Conservation (phyloP, 2,888 invertebrate genomes). For the Protonemura montana region DNA sequence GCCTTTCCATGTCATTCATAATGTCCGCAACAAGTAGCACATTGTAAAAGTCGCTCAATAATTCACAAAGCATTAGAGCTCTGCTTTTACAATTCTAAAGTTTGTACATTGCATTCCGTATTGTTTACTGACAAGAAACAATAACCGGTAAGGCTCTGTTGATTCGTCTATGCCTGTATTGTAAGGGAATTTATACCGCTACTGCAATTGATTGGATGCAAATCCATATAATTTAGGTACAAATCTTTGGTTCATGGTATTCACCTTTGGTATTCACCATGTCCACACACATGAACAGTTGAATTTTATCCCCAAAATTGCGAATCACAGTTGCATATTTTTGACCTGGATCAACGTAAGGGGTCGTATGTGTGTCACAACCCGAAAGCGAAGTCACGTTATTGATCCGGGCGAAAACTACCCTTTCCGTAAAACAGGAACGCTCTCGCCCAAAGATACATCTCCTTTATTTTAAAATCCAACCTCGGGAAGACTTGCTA, state of each 20-base stretch:
- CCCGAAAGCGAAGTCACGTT: not conserved
- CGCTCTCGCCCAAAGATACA: not conserved
- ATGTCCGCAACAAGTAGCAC: not conserved
- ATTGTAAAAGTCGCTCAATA: not conserved
- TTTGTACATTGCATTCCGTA: not conserved
- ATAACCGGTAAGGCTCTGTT: not conserved
- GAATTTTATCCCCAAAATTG: not conserved
- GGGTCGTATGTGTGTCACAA: conserved; percentile 12
- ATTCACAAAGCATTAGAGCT: not conserved
- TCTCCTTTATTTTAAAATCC: not conserved
- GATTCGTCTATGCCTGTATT: not conserved
- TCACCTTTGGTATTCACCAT: no score
- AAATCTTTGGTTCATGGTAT: no score
- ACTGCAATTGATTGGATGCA: not conserved
- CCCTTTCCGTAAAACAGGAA: conserved; percentile 12
- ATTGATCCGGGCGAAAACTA: not conserved
- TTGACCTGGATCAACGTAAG: not conserved
- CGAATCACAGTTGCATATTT: not conserved
- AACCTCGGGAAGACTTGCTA: no score
- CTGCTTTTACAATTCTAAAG: not conserved
- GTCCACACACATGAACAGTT: not conserved
- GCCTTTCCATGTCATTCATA: not conserved
- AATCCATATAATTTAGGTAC: not conserved
- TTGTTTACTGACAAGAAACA: not conserved
- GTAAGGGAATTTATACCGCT: not conserved